Evolutionary conservation across 2,113 vertebrate genomes (phyloP).

Genomic region (Muscicapa adusta): DNA sequence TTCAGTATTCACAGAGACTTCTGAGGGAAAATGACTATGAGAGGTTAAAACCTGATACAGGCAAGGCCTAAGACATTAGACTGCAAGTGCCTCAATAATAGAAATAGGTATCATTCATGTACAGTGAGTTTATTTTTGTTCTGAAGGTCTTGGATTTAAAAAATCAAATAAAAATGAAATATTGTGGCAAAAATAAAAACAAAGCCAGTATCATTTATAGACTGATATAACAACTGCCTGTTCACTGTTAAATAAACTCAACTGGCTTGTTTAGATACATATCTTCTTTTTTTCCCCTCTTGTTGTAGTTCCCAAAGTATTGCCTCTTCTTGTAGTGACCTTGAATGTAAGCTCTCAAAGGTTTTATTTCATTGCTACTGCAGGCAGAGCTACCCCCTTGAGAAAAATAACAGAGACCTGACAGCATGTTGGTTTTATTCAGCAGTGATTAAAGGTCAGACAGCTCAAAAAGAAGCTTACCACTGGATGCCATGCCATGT

Average conservation of each 20-base stretch:
- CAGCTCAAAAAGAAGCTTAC: not conserved
- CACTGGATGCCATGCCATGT: not conserved
- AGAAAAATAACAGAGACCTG: constrained; percentile 12
- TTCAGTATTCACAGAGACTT: not conserved
- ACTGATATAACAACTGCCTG: not conserved
- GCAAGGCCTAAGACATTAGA: not conserved
- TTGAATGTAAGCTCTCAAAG: constrained; percentile 5
- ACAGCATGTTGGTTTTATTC: constrained; percentile 10
- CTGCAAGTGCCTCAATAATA: not conserved
- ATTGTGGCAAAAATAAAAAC: not conserved
- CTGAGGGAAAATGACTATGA: not conserved
- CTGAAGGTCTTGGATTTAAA: not conserved
- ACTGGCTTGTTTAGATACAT: not conserved
- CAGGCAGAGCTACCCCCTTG: not conserved
- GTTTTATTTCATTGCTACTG: constrained; percentile 25
- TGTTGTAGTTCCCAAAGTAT: not conserved
- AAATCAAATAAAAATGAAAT: not conserved
- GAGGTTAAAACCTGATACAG: not conserved
- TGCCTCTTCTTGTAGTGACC: not conserved
- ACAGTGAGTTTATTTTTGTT: not conserved
- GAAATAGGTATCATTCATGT: not conserved
- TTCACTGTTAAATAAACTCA: not conserved
- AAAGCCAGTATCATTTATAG: not conserved
- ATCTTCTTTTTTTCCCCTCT: not conserved
- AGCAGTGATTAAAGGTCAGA: constrained; percentile 46